Evolutionary conservation across 2,888 invertebrate genomes (phyloP).

Genomic region (Pinctada fucata): DNA sequence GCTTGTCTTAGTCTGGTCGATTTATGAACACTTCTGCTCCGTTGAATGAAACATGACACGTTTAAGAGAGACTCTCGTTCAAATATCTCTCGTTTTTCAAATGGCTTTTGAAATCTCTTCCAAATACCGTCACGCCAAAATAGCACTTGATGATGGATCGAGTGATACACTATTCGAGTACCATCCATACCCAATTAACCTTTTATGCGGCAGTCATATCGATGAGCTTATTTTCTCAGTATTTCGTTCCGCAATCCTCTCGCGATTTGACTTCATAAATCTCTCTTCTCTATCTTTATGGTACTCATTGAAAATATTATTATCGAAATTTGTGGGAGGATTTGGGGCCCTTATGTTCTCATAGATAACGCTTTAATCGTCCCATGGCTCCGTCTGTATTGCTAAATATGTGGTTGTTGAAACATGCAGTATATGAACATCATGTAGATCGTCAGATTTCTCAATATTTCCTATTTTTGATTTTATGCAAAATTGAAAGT

Average conservation of each 20-base stretch:
- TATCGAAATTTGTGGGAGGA: not conserved
- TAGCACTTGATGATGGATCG: not conserved
- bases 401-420: too few species aligned
- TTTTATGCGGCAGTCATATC: not conserved
- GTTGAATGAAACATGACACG: conserved; percentile 1
- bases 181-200: not conserved
- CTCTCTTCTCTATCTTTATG: not conserved
- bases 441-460: too few species aligned
- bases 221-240: not conserved
- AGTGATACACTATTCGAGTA: not conserved
- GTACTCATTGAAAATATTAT: not conserved
- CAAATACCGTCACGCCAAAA: conserved; percentile 3
- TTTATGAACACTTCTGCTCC: not conserved
- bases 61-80: not conserved
- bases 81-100: not conserved
- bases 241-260: not conserved
- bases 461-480: too few species aligned
- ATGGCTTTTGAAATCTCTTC: not conserved
- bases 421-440: too few species aligned
- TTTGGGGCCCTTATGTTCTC: not conserved
- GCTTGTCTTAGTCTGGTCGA: not conserved
- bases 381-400: not conserved
- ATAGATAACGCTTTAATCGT: not conserved
- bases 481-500: too few species aligned
- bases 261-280: not conserved